These are phyloP conservation scores for Sarcophilus harrisii DNA, from an alignment of 2,797 vertebrate species.

Conservation along the genomic window DNA sequence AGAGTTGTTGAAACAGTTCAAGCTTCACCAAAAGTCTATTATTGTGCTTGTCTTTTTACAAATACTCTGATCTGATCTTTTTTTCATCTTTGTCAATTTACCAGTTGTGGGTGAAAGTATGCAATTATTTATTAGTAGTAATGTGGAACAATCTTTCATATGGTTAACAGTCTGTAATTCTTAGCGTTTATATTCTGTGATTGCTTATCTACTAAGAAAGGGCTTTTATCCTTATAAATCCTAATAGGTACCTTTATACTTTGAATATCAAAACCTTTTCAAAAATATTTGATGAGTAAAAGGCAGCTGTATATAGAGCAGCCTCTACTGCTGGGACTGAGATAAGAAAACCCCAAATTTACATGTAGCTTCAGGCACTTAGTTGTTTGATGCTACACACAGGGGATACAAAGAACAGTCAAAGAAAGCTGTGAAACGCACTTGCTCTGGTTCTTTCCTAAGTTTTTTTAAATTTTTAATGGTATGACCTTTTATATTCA, in stretches of 20 bases:
- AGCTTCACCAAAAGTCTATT: neutral
- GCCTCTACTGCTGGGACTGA: too few relatives aligned
- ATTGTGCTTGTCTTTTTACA: neutral
- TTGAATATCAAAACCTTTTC: neutral
- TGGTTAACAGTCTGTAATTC: too few relatives aligned
- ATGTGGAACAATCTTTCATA: neutral
- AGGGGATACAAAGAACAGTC: too few relatives aligned
- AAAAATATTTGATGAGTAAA: neutral
- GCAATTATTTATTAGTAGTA: neutral
- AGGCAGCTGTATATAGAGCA: neutral
- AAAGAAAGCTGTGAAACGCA: neutral
- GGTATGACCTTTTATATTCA: neutral
- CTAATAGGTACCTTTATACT: too few relatives aligned
- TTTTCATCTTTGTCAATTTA: too few relatives aligned
- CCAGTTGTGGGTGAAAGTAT: too few relatives aligned
- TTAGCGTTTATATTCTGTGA: neutral
- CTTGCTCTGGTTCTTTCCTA: neutral
- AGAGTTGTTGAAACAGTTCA: neutral
- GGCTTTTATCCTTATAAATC: neutral
- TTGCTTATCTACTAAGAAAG: neutral
- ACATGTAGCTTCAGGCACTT: neutral
- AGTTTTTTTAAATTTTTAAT: neutral
- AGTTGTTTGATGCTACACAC: neutral
- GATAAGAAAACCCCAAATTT: neutral
- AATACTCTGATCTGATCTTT: neutral